Evolutionary conservation across 2,888 invertebrate species (phyloP), one percentile per base, ranked within the genome.

Genomic region (Mythimna albipuncta): DNA sequence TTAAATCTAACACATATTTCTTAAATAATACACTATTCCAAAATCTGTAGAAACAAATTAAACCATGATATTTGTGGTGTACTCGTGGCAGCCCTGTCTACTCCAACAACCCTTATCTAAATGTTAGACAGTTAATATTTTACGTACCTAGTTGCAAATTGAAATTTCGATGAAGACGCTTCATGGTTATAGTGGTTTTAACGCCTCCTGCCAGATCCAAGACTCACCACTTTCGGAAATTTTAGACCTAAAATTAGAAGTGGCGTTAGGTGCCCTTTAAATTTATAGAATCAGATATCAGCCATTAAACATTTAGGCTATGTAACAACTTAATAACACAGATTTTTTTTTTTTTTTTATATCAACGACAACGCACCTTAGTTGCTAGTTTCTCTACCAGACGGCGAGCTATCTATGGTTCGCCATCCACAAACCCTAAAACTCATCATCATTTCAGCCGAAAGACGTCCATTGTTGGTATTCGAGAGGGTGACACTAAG

Each of bases 51-150:
- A 35, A 69, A 21, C 16, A 32, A 57, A 57, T 74, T n/a, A 11
- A n/a, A 11, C 9, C 21, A 26, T 38, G n/a, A 21, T 10, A 7
- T 16, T 9, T 16, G 41, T 54, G 21, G 10, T 35, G 11, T 32
- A 44, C 2, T 41, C 2, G 71, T 21, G 71, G 26, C 82, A 85
- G 54, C 79, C 79, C 85, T 84, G 32, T 41, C 50, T 74, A 72
- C 77, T 75, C 69, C 57, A 74, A 70, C 79, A 81, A 85, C 88
- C 87, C 87, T 87, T 88, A 83, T 88, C 87, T 84, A 86, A 88
- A 87, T 86, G 83, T 86, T 83, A 87, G 86, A 87, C 85, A 87
- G 84, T 87, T 89, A 85, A 89, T 88, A 89, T 88, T 88, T 88
- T 83, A 87, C 32, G 32, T 32, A 4, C 83, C 58, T 82, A 82